Evolutionary conservation across 2,113 vertebrate genomes (phyloP).

Genomic region (Martes martes): DNA sequence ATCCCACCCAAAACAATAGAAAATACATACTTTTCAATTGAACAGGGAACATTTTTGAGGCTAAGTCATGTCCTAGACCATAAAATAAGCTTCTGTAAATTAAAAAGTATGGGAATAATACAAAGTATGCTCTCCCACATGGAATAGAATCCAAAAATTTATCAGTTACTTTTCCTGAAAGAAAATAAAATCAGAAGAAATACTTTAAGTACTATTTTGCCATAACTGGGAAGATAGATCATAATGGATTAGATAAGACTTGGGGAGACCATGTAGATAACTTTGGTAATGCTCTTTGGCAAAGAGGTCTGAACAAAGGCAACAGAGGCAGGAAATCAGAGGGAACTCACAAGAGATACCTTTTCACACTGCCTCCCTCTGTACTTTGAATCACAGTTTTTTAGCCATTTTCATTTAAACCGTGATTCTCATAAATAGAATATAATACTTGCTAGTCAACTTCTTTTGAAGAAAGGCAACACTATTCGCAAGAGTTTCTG

Average conservation of each 20-base stretch:
- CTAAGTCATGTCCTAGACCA: not conserved
- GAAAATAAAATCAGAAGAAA: not conserved
- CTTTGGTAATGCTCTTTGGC: not conserved
- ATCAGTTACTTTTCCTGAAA: not conserved
- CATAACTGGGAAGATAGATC: not conserved
- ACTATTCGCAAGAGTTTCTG: not conserved
- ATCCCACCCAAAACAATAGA: not conserved
- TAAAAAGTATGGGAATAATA: not conserved
- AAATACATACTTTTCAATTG: not conserved
- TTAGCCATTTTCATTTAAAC: not conserved
- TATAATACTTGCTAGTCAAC: not conserved
- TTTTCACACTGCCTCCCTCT: not conserved
- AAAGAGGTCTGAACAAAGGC: not conserved
- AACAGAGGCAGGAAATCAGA: not conserved
- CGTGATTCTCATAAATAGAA: not conserved
- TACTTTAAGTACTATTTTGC: not conserved
- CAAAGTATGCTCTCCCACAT: not conserved
- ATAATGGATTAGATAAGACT: not conserved
- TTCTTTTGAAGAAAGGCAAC: not conserved
- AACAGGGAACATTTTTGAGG: not conserved
- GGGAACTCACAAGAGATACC: not conserved
- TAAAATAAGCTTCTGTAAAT: not conserved
- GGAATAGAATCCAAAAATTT: not conserved
- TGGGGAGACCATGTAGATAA: not conserved
- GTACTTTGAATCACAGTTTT: not conserved